Percentiles rank a stretch among this genome's conserved stretches.
Evolutionary conservation across 2,113 vertebrate genomes (phyloP).

Genomic region (Nycticorax nycticorax): DNA sequence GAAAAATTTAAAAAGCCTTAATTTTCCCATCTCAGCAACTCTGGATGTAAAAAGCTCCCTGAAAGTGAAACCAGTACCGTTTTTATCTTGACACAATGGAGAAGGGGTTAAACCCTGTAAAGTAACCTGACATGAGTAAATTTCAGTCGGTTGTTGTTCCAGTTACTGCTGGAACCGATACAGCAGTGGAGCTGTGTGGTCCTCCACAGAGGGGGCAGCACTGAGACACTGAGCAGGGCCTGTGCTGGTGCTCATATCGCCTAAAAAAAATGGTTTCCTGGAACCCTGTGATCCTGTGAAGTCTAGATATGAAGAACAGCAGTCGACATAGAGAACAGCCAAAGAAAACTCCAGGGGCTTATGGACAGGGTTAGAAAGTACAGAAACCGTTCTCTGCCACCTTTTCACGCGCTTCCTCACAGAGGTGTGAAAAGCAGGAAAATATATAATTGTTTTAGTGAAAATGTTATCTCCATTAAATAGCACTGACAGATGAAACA

Average conservation of each 20-base stretch:
- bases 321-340: background rate
- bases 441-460: background rate
- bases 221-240: background rate
- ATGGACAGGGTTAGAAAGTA: background rate
- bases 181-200: background rate
- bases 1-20: background rate
- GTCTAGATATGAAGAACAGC: background rate
- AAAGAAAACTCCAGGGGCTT: background rate
- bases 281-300: no score
- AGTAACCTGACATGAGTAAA: background rate
- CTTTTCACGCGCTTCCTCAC: background rate
- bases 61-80: background rate
- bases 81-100: background rate
- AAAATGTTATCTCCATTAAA: background rate
- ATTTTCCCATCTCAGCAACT: background rate
- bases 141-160: background rate
- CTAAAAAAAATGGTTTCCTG: background rate
- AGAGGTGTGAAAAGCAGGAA: background rate
- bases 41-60: background rate
- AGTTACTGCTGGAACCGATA: background rate
- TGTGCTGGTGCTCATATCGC: background rate
- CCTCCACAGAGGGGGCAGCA: background rate
- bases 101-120: background rate
- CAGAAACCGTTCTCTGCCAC: background rate
- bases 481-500: background rate